Evolutionary conservation across 2,113 vertebrate genomes (phyloP), one percentile per base, ranked within the genome.

Genomic region (Axis porcinus): DNA sequence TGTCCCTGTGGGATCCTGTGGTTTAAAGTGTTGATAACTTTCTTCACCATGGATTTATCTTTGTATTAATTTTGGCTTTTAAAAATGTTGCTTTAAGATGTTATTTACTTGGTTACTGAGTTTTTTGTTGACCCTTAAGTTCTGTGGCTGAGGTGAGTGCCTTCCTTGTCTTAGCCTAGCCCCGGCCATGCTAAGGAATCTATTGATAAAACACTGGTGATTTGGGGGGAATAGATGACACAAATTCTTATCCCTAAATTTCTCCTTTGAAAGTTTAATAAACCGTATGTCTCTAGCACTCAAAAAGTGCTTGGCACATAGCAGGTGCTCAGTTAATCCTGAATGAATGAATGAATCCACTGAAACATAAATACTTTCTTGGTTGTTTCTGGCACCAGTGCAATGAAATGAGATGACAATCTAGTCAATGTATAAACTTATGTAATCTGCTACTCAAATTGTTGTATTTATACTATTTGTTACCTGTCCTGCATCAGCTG

Each of bases 21-120:
- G 84, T 85, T 84, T 52, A 28, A 83, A 89, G 50, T 40, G 28
- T 43, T 84, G 76, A 40, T 95, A n/a, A 67, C 8, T 95, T 84
- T 79, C 30, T n/a, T 67, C 17, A 76, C 16, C 2, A 23, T 25
- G n/a, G 43, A 45, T 64, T 81, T 33, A 55, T 57, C 40, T 91
- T 86, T 17, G 8, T 47, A 64, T 92, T 62, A 23, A 84, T 76
- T 84, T 64, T 64, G 30, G 54, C 33, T 84, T 70, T 70, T 12
- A 54, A 76, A 85, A 67, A 52, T 62, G 47, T n/a, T 85, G 12
- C 28, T 33, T 36, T 30, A 50, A 45, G 54, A 33, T 89, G 8
- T 36, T n/a, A 33, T 43, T 67, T 76, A 64, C 62, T 84, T 89
- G n/a, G 16, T 78, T 88, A 33, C 47, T 50, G 62, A 78, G 36